Base-by-base conservation (phyloP, 2,888 invertebrate genomes). In the Phalera bucephala region DNA sequence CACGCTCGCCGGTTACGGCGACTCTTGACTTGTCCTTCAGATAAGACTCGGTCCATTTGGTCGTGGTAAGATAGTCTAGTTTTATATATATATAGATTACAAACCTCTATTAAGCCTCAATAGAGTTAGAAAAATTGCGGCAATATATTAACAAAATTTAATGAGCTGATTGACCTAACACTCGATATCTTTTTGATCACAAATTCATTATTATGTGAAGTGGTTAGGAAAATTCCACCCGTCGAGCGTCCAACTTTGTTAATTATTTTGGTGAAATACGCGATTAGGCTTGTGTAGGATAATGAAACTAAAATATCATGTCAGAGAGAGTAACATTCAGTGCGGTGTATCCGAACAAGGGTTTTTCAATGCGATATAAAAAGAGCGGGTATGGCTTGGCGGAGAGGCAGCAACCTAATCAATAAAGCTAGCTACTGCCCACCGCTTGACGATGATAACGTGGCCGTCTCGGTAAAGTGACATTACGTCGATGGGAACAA, bases 291-390 rank as follows among this genome's bases (percentile, higher is more conserved):
- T 10, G 17, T 17, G 22, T 28, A 43, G 29, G 43, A 10, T 26
- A 50, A 53, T 53, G 36, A 49, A 42, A 53, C 39, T 43, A 49
- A 39, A 50, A 34, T 30, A 33, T 35, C 14, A 23, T 46, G 13
- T 40, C 40, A 45, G 17, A 42, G 35, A 29, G 25, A 34, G 33
- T 38, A 42, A 34, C 40, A 51, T 42, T 31, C 51, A 43, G 42
- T 51, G 56, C 34, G 30, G 39, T 29, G 37, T 39, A 7, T 19
- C 26, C 20, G n/a, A 27, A 20, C 22, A 31, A 15, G 11, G 19
- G 14, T 11, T n/a, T n/a, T n/a, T 10, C 21, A 13, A 21, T 21
- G 3, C 37, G 39, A 35, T 25, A 25, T 25, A 25, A 25, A 25
- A 25, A 25, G 25, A 12, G 8, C 10, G 8, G 11, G 13, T 25